Conservation (phyloP, 2,113 vertebrate genomes). For the Tylochromis polylepis region DNA sequence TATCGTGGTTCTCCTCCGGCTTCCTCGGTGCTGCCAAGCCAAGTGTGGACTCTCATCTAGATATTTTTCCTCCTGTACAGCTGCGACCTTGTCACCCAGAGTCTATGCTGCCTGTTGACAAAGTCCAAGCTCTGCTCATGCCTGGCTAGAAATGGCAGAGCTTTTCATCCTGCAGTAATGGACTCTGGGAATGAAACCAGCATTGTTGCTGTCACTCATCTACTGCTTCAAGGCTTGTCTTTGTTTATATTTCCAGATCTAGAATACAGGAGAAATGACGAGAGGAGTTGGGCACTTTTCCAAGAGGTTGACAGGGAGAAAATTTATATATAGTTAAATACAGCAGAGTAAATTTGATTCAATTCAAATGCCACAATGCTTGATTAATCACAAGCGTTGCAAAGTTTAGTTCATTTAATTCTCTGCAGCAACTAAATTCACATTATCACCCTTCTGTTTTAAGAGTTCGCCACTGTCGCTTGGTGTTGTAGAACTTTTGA, state of each 20-base stretch:
- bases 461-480: neutral
- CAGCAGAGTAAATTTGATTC: neutral
- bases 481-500: neutral
- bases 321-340: neutral
- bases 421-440: neutral
- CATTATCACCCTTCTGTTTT: neutral
- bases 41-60: slow-evolving; percentile 28
- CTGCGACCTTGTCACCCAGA: slow-evolving; percentile 46
- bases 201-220: neutral
- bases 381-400: neutral
- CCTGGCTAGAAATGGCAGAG: slow-evolving; percentile 56
- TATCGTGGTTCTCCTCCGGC: neutral
- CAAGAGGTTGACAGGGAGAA: neutral
- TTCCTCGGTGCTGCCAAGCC: slow-evolving; percentile 24
- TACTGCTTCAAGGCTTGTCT: neutral
- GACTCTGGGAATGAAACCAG: slow-evolving; percentile 24
- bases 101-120: slow-evolving; percentile 48
- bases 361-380: neutral
- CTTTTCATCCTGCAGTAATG: neutral
- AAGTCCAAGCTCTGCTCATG: slow-evolving; percentile 65
- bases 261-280: neutral
- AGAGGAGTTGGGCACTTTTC: neutral
- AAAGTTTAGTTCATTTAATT: neutral
- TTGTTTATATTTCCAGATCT: slow-evolving; percentile 9
- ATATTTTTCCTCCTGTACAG: slow-evolving; percentile 25